A percentile compares a stretch with the other conserved stretches of the same genome.
phyloP scores from a whole-genome alignment of 2,888 invertebrate species.

The Drosophila neotestacea region DNA sequence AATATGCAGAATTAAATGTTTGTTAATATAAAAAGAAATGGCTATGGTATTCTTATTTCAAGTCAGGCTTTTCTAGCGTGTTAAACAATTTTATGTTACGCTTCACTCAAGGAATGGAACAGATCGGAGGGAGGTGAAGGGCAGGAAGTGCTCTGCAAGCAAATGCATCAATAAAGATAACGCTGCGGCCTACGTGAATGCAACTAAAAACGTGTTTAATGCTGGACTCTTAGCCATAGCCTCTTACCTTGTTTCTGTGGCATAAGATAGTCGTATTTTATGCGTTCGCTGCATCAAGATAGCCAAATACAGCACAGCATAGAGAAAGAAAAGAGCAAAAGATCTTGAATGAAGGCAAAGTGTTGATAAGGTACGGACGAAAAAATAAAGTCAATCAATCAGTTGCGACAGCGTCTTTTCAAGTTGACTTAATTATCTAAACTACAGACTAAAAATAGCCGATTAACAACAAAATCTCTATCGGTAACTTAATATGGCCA shows the following conservation, averaged over 20 bases:
- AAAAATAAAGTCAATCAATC: slow-evolving; percentile 77
- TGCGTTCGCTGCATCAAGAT: slow-evolving; percentile 60
- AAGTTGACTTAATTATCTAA: slow-evolving; percentile 73
- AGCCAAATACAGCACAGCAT: slow-evolving; percentile 56
- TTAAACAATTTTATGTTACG: slow-evolving; percentile 24
- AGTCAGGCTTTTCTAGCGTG: slow-evolving; percentile 17
- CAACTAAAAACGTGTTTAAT: slow-evolving; percentile 52
- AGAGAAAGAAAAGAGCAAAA: slow-evolving; percentile 12
- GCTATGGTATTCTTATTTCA: not conserved
- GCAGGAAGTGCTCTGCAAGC: slow-evolving; percentile 49
- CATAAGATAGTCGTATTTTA: slow-evolving; percentile 46
- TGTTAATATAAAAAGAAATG: not conserved
- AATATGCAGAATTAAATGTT: slow-evolving; percentile 6
- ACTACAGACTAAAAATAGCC: slow-evolving; percentile 55
- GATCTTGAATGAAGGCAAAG: slow-evolving; percentile 46
- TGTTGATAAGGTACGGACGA: slow-evolving; percentile 65
- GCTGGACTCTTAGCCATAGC: slow-evolving; percentile 32
- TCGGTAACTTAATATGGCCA: slow-evolving; percentile 66
- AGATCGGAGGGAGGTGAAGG: slow-evolving; percentile 10
- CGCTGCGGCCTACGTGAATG: slow-evolving; percentile 49
- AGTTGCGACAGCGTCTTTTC: slow-evolving; percentile 67
- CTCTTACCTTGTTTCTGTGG: slow-evolving; percentile 33
- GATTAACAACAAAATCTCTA: slow-evolving; percentile 43
- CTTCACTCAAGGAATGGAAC: slow-evolving; percentile 9
- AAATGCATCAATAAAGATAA: slow-evolving; percentile 58